Percentiles rank a stretch among this genome's conserved stretches.
These are phyloP conservation scores for Strix occidentalis DNA, from an alignment of 2,797 vertebrate genomes.

Conservation along the genomic window DNA sequence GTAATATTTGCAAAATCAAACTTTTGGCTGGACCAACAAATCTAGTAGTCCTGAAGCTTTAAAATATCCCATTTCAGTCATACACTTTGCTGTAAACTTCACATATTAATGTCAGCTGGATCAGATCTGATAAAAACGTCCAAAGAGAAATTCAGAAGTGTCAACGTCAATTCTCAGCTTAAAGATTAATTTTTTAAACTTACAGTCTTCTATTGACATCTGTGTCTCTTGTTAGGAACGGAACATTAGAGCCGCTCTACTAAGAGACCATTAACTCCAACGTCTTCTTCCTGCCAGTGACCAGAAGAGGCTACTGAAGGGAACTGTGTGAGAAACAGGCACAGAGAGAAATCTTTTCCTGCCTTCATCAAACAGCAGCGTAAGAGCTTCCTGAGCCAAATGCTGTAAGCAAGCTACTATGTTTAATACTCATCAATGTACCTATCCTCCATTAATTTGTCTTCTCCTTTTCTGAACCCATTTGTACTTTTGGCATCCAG, in stretches of 20 bases:
- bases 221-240: neutral
- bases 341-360: constrained; percentile 22
- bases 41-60: neutral
- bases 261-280: neutral
- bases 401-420: neutral
- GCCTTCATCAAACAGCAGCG: neutral
- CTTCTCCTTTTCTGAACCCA: constrained; percentile 31
- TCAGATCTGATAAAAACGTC: neutral
- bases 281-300: neutral
- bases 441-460: constrained; percentile 34
- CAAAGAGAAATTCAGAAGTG: neutral
- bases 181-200: neutral
- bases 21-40: neutral
- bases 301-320: neutral
- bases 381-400: constrained; percentile 42
- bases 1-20: neutral
- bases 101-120: neutral
- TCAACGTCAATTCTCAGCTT: neutral
- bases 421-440: constrained; percentile 3
- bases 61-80: neutral
- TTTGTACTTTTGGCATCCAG: constrained; percentile 55
- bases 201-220: neutral
- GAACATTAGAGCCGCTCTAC: neutral
- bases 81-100: neutral
- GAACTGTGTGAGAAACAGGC: neutral